Evolutionary conservation across 2,113 vertebrate genomes (phyloP).

Genomic region (Ptyas mucosa): DNA sequence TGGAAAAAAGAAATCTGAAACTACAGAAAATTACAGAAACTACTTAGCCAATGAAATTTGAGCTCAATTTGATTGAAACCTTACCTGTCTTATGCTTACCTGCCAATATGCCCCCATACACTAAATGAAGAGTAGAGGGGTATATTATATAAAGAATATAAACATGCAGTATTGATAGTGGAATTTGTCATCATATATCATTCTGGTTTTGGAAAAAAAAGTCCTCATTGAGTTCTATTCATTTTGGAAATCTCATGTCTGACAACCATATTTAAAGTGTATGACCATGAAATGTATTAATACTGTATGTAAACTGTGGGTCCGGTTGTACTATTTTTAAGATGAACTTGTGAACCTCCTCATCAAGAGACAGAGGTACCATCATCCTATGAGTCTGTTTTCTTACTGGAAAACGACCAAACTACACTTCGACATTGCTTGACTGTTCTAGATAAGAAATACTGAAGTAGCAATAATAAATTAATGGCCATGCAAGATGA

Average conservation of each 20-base stretch:
- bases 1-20: neutral
- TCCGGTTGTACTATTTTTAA: constrained; percentile 11
- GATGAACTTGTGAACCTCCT: constrained; percentile 40
- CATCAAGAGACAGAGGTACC: constrained; percentile 51
- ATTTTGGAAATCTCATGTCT: neutral
- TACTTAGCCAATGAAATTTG: neutral
- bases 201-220: neutral
- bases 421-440: constrained; percentile 67
- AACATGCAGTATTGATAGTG: neutral
- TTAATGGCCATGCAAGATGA: constrained; percentile 82
- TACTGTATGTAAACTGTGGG: constrained; percentile 25
- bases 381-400: constrained; percentile 38
- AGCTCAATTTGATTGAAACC: neutral
- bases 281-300: constrained; percentile 2
- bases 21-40: neutral
- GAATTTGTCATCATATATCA: neutral
- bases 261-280: neutral
- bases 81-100: neutral
- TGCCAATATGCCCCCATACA: neutral
- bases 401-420: constrained; percentile 66
- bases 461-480: constrained; percentile 78
- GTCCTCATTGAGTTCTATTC: neutral
- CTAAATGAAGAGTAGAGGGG: neutral
- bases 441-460: constrained; percentile 76
- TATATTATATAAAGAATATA: neutral